Conservation (phyloP, 2,888 invertebrate species). For the Camptogramma bilineatum region DNA sequence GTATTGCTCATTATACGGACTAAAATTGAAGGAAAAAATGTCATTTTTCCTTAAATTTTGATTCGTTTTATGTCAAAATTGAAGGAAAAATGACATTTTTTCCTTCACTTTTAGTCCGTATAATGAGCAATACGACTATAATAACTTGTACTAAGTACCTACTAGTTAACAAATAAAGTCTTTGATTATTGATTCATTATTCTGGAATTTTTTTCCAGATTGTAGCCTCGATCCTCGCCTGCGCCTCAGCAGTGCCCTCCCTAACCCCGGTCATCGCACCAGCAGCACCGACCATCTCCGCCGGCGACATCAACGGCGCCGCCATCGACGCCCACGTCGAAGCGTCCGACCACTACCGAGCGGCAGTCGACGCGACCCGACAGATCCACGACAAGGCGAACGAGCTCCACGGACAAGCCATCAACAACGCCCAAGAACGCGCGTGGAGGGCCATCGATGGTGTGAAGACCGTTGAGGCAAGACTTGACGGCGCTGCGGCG, state of each 20-base stretch:
- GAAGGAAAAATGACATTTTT: too few relatives aligned
- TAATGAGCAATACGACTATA: too few relatives aligned
- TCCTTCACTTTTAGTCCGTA: too few relatives aligned
- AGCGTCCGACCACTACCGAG: constrained; percentile 74
- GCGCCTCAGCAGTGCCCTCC: constrained; percentile 72
- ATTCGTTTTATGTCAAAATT: too few relatives aligned
- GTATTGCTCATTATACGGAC: too few relatives aligned
- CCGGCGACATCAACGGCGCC: constrained; percentile 76
- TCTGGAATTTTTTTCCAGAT: too few relatives aligned
- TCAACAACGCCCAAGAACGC: constrained; percentile 78
- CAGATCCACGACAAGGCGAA: constrained; percentile 76
- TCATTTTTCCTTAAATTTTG: too few relatives aligned
- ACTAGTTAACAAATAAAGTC: too few relatives aligned
- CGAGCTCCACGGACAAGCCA: constrained; percentile 73
- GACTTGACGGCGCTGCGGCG: constrained; percentile 76
- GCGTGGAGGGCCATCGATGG: constrained; percentile 79
- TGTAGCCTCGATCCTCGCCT: constrained; percentile 74
- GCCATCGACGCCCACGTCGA: constrained; percentile 77
- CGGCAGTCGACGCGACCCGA: constrained; percentile 70
- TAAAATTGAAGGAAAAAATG: too few relatives aligned
- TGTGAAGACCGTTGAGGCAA: constrained; percentile 74
- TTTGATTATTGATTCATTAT: too few relatives aligned
- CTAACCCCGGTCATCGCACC: constrained; percentile 56
- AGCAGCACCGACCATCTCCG: constrained; percentile 73
- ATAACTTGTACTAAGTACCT: too few relatives aligned